These are phyloP conservation scores for Ibycter americanus DNA, from an alignment of 2,797 vertebrate species.

Conservation along the genomic window DNA sequence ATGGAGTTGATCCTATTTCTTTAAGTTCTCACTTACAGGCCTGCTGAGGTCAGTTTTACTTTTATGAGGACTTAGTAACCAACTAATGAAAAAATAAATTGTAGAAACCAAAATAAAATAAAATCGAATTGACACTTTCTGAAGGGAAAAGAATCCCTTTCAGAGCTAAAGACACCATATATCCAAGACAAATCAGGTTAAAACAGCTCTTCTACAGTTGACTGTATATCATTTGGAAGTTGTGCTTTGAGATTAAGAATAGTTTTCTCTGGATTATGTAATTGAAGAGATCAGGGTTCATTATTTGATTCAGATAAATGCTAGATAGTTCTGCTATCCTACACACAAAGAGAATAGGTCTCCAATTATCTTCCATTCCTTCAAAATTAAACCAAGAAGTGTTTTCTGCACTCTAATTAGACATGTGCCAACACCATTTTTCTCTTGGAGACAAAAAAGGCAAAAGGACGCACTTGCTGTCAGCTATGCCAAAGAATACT, in stretches of 20 bases:
- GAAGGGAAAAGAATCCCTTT: background rate
- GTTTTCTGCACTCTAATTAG: background rate
- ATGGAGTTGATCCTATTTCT: background rate
- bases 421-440: background rate
- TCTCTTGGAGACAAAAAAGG: background rate
- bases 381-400: background rate
- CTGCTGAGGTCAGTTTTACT: background rate
- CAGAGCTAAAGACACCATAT: background rate
- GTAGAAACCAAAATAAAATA: background rate
- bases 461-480: background rate
- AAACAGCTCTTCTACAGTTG: background rate
- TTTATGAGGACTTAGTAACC: background rate
- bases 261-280: background rate
- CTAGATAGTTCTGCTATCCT: background rate
- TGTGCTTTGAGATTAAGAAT: background rate
- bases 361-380: background rate
- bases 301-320: background rate
- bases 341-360: background rate
- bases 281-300: background rate
- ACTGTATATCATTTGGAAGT: background rate
- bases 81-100: background rate
- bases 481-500: background rate
- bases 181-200: background rate
- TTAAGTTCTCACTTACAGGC: background rate
- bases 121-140: background rate